phyloP scores from a whole-genome alignment of 2,888 invertebrate genomes.

The Teinopalpus imperialis region DNA sequence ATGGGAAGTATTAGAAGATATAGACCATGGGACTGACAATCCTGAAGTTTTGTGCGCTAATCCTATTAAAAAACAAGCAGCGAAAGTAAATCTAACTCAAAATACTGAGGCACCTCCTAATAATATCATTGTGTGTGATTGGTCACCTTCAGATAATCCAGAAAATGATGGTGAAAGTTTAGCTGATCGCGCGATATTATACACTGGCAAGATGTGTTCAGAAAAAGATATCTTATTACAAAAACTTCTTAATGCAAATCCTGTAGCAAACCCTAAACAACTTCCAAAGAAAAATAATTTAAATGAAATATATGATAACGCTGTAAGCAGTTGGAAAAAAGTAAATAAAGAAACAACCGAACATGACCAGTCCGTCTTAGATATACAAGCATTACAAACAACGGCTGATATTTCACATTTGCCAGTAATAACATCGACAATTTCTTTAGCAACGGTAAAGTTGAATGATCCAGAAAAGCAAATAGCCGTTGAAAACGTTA shows the following conservation, averaged over 20 bases:
- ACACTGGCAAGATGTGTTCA: background rate
- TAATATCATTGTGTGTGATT: background rate
- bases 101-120: background rate
- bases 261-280: conserved; percentile 68
- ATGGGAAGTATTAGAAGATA: conserved; percentile 38
- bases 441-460: conserved; percentile 45
- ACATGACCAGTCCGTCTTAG: background rate
- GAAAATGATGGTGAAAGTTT: conserved; percentile 28
- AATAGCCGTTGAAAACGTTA: background rate
- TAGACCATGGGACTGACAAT: background rate
- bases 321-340: conserved; percentile 19
- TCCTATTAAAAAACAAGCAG: conserved; percentile 22
- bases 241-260: conserved; percentile 54
- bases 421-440: conserved; percentile 61
- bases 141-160: background rate
- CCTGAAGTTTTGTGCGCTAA: no score
- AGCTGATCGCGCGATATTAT: background rate
- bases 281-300: conserved; percentile 51
- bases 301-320: background rate
- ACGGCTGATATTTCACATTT: conserved; percentile 30
- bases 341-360: conserved; percentile 18
- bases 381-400: no score
- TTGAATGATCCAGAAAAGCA: conserved; percentile 8
- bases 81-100: background rate
- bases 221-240: conserved; percentile 26